Evolutionary conservation across 2,888 invertebrate species (phyloP).

Genomic region (Dynastes maya): DNA sequence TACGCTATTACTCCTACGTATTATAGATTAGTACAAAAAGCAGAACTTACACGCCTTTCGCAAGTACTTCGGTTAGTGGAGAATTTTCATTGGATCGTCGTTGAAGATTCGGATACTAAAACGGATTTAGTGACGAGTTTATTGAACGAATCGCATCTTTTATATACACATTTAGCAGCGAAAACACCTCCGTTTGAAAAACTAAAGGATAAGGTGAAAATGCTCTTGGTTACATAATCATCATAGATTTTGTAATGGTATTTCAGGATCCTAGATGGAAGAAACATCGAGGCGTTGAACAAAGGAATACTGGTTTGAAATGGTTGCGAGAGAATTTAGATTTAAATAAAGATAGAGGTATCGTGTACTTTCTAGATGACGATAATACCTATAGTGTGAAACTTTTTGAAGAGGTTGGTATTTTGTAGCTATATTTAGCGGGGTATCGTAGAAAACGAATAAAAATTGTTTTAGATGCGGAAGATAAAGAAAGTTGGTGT

Average conservation of each 20-base stretch:
- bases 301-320: conserved; percentile 87
- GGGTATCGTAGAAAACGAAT: not conserved
- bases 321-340: conserved; percentile 83
- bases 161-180: conserved; percentile 78
- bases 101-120: conserved; percentile 87
- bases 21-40: conserved; percentile 90
- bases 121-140: conserved; percentile 83
- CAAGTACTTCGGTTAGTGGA: conserved; percentile 90
- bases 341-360: conserved; percentile 75
- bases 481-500: conserved; percentile 89
- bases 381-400: conserved; percentile 95
- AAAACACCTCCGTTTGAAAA: conserved; percentile 82
- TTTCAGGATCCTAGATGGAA: conserved; percentile 79
- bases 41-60: conserved; percentile 92
- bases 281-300: conserved; percentile 91
- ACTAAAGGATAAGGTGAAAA: conserved; percentile 73
- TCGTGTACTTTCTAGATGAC: conserved; percentile 97
- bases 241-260: conserved; percentile 8
- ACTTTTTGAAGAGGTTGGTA: conserved; percentile 87
- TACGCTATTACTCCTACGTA: conserved; percentile 96
- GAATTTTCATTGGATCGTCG: conserved; percentile 93
- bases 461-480: conserved; percentile 75
- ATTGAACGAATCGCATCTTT: conserved; percentile 75
- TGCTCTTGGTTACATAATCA: not conserved
- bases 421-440: not conserved